Percentiles rank a stretch among this genome's conserved stretches.
Conservation (phyloP, 2,888 invertebrate species). For the Limnephilus auricula region DNA sequence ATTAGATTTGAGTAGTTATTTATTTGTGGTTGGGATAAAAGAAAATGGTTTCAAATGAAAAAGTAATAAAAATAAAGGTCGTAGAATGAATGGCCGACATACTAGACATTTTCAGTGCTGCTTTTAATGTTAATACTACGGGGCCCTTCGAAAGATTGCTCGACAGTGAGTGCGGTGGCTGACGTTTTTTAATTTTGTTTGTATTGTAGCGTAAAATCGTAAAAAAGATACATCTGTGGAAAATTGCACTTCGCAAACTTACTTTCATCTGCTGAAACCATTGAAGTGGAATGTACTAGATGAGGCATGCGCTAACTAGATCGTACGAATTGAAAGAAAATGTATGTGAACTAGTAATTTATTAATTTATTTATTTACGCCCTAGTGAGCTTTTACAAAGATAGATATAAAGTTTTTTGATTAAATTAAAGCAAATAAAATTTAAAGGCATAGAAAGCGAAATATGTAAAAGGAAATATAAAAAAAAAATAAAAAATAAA, state of each 20-base stretch:
- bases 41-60: background rate
- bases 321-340: background rate
- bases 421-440: too few species aligned
- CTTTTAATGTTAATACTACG: background rate
- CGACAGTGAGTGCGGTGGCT: background rate
- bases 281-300: background rate
- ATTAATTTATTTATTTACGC: too few species aligned
- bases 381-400: too few species aligned
- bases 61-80: background rate
- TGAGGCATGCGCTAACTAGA: background rate
- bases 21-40: background rate
- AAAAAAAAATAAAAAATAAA: too few species aligned
- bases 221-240: slow-evolving; percentile 27
- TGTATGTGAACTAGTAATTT: background rate
- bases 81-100: too few species aligned
- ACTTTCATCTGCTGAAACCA: background rate
- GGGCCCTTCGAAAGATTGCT: background rate
- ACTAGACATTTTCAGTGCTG: too few species aligned
- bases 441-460: too few species aligned
- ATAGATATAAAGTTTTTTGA: too few species aligned
- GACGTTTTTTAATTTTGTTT: slow-evolving; percentile 13
- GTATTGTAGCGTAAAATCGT: background rate
- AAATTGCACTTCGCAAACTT: slow-evolving; percentile 9
- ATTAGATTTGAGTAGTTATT: background rate
- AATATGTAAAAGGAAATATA: too few species aligned